Base-by-base conservation (phyloP, 2,888 invertebrate genomes). In the Drosophila borealis region DNA sequence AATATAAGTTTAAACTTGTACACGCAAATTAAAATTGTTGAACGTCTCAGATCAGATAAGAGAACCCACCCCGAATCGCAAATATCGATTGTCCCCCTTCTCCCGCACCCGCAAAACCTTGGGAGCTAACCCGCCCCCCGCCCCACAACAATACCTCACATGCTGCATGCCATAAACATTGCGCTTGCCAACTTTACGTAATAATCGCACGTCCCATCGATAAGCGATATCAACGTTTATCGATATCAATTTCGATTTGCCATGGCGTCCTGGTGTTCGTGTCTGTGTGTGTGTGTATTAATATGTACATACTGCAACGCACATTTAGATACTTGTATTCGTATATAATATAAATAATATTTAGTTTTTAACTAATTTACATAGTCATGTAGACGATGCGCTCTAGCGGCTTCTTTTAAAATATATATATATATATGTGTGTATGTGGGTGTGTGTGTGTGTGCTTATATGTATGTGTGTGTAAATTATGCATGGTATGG, bases 341-440 rank as follows among this genome's bases (percentile, higher is more conserved):
- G 66, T 81, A 81, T 77, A 87, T 83, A 77, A 76, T 57, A 78
- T 76, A 76, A 76, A 76, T 76, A 76, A 73, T 78, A 73, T 76
- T 73, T 83, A 88, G 78, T 90, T 88, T 90, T 89, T 89, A 89
- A 88, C 88, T 90, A 90, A 84, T 90, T 80, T 90, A 90, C 90
- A 90, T 80, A 80, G 74, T 83, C 87, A 78, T 84, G 67, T 75
- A 79, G 82, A 84, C 83, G 71, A 85, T 84, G 87, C 86, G 88
- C 86, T 88, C 83, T 78, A 86, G 81, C 83, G 86, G 75, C 87
- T 86, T 76, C 63, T 63, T 67, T 65, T 59, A 62, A 61, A 70
- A 74, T 74, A 61, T 84, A 67, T 75, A 60, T 56, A 42, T 60
- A 49, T 41, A 39, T 64, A 41, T 46, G 29, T 48, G 48, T 64